Evolutionary conservation across 2,113 vertebrate genomes (phyloP).

Genomic region (Triplophysa rosa): DNA sequence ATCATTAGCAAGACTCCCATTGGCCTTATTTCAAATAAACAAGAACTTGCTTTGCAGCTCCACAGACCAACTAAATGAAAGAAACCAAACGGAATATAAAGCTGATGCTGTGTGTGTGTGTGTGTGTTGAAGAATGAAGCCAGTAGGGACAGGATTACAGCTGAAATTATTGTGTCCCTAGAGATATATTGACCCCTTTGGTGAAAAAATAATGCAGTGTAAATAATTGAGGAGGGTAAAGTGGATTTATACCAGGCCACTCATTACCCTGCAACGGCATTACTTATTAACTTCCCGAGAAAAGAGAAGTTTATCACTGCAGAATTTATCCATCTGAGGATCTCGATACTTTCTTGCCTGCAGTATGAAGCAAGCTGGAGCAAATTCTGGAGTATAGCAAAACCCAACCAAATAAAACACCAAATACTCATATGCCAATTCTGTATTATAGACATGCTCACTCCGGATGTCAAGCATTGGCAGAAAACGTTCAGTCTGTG

Average conservation of each 20-base stretch:
- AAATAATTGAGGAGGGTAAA: constrained; percentile 41
- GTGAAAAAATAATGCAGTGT: constrained; percentile 41
- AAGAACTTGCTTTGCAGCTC: too few species aligned
- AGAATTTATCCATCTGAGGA: constrained; percentile 22
- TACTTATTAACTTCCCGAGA: constrained; percentile 21
- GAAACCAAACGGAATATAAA: not conserved
- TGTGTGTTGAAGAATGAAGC: not conserved
- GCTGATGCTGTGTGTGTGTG: not conserved
- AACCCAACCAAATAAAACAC: not conserved
- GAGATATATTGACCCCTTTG: constrained; percentile 30
- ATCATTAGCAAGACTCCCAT: not conserved
- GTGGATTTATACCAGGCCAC: constrained; percentile 17
- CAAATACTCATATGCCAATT: not conserved
- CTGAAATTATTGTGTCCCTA: constrained; percentile 40
- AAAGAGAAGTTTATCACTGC: not conserved
- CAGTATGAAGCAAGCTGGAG: constrained; percentile 1
- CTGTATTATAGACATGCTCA: not conserved
- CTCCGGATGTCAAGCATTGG: not conserved
- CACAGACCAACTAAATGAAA: not conserved
- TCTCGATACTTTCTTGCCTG: constrained; percentile 4
- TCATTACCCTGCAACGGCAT: constrained; percentile 11
- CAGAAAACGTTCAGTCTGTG: not conserved
- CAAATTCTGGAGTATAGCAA: not conserved
- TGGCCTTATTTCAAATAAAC: too few species aligned
- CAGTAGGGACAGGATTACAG: constrained; percentile 24